Base-by-base conservation (phyloP, 2,113 vertebrate species). In the Cavia porcellus region DNA sequence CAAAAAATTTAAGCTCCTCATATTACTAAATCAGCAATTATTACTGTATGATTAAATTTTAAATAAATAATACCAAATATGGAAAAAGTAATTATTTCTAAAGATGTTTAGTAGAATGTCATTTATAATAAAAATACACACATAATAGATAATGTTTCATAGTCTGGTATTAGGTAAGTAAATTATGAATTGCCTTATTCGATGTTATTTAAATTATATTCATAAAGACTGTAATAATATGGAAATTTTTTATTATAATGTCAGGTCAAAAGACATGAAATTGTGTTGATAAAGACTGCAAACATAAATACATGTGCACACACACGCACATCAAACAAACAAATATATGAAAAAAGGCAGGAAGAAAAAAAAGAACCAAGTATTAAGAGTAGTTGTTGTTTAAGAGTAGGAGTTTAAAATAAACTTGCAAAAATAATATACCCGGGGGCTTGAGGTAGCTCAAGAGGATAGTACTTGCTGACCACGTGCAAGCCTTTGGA, bases 21-120 rank as follows among this genome's bases (percentile, higher is more conserved):
- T 68, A 95, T 84, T 94, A 93, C 93, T 55, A 95, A 94, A 94
- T 50, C 19, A 35, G 13, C 83, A 81, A 89, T n/a, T 66, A 89
- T 93, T 86, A 94, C 38, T 84, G 80, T 80, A 75, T 92, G 30
- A 70, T 81, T 80, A 22, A 87, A 92, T 85, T 66, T 83, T 77
- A 95, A 93, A 70, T 62, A 95, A 80, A 87, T 64, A 87, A 59
- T 83, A 30, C 22, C 42, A 92, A 92, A 90, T 74, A 68, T 50
- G 47, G 42, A 83, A 90, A 93, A 95, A 72, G 25, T 72, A 92
- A 90, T 86, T 96, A 93, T 84, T 92, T 22, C 30, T 92, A 80
- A 91, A 86, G 38, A 86, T 91, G 30, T 93, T 90, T 61, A 95
- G 47, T 59, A 35, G 13, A 55, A 9, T 85, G 28, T 84, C 81